Base-by-base conservation (phyloP, 2,797 vertebrate genomes). In the Macroramphosus scolopax region DNA sequence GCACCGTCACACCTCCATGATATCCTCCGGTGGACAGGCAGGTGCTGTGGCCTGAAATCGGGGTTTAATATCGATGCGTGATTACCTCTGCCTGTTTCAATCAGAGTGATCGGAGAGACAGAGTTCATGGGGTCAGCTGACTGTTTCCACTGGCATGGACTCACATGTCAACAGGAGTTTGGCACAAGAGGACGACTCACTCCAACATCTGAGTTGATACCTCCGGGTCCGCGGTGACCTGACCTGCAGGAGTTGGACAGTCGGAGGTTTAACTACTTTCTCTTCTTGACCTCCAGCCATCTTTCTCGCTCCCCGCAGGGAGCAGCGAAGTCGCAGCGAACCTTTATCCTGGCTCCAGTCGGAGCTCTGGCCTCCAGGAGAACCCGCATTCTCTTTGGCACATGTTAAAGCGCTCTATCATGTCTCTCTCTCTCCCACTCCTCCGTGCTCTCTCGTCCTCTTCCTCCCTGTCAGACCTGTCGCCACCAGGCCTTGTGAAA, bases 401-500 rank as follows among this genome's bases (percentile, higher is more conserved):
- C 73, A 75, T 47, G 66, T 52, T 56, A 12, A 66, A 53, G 52
- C 39, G 48, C 72, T 83, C 74, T 47, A 69, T 83, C 78, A 75
- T 77, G 68, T 47, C 70, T 63, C 72, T 71, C 45, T 48, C 34
- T 56, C 39, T 18, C 8, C 16, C 9, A 33, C 40, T 59, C 53
- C 51, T 48, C 26, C 17, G 0, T 49, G 15, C 66, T 61, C 61
- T 22, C 64, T 55, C 52, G 9, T 67, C 69, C 67, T 63, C 20
- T 17, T 36, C 8, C 34, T 8, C 17, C 42, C 56, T 76, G 75
- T 80, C 78, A 68, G 66, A 77, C 78, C 80, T 77, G 68, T 83
- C 78, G 72, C 72, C 76, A 51, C 74, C 14, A 63, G 54, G 74
- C 17, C 77, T 72, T 75, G 54, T 84, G 77, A 85, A 81, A 84